phyloP scores from a whole-genome alignment of 2,113 vertebrate genomes.

The Alces alces region DNA sequence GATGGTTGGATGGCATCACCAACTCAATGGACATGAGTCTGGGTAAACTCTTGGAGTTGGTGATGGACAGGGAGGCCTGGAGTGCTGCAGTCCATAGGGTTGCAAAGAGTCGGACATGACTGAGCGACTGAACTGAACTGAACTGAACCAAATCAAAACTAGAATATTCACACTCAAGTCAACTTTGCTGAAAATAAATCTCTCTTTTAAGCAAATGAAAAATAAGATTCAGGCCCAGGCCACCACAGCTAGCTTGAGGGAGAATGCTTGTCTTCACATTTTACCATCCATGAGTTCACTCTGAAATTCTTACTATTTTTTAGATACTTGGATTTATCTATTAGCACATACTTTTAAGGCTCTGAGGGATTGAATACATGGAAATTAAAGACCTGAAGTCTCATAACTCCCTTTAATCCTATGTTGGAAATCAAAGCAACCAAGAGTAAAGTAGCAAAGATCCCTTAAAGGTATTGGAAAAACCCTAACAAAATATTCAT shows the following conservation, averaged over 20 bases:
- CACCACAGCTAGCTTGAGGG: neutral
- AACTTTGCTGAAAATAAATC: neutral
- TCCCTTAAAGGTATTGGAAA: neutral
- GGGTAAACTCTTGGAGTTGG: neutral
- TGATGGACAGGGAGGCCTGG: neutral
- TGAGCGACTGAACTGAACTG: neutral
- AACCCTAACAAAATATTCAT: neutral
- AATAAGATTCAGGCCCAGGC: neutral
- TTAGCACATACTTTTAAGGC: neutral
- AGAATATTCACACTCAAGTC: neutral
- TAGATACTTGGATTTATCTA: neutral
- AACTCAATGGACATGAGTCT: neutral
- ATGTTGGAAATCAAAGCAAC: slow-evolving; percentile 24
- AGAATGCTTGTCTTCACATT: neutral
- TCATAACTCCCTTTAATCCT: slow-evolving; percentile 7
- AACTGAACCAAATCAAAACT: neutral
- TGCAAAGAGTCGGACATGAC: fast-evolving
- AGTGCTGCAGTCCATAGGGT: fast-evolving
- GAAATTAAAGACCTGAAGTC: neutral
- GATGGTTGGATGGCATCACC: neutral
- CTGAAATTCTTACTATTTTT: neutral
- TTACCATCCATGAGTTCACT: neutral
- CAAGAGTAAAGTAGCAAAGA: neutral
- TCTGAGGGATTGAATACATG: neutral
- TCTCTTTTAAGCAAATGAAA: neutral